Evolutionary conservation across 64 coral and sea anemone genomes (phyloP).

Genomic region (Porites lutea): DNA sequence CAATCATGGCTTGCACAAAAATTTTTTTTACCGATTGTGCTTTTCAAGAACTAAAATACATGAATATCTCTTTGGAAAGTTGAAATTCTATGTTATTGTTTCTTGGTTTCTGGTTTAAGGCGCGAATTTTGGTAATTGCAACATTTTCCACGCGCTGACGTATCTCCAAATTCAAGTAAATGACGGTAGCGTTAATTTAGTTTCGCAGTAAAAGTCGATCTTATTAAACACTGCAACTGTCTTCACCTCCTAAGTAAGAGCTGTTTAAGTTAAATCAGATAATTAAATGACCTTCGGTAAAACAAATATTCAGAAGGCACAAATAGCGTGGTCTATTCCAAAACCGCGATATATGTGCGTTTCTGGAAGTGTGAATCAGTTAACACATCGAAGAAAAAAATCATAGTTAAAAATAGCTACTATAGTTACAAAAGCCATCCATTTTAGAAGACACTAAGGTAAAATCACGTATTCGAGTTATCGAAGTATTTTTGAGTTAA

Average conservation of each 20-base stretch:
- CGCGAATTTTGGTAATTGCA: background rate
- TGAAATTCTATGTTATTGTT: background rate
- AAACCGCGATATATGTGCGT: background rate
- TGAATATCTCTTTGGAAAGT: background rate
- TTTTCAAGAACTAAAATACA: background rate
- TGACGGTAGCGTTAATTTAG: background rate
- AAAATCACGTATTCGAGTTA: background rate
- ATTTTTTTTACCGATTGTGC: background rate
- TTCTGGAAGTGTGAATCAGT: background rate
- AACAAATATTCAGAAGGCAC: slow-evolving; percentile 8
- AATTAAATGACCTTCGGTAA: slow-evolving; percentile 39
- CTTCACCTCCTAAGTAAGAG: slow-evolving; percentile 21
- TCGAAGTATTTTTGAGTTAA: background rate
- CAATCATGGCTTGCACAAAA: background rate
- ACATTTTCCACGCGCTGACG: background rate
- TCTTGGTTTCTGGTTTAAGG: background rate
- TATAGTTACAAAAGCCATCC: background rate
- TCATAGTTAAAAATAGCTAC: background rate
- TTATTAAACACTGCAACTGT: slow-evolving; percentile 4
- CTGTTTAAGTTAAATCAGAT: slow-evolving; percentile 31
- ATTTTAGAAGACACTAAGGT: background rate
- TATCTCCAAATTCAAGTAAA: background rate
- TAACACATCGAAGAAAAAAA: slow-evolving; percentile 10
- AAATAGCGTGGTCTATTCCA: background rate
- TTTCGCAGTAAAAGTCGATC: slow-evolving; percentile 1